Conservation (phyloP, 1,140 invertebrate genomes). For the Drosophila ironensis region DNA sequence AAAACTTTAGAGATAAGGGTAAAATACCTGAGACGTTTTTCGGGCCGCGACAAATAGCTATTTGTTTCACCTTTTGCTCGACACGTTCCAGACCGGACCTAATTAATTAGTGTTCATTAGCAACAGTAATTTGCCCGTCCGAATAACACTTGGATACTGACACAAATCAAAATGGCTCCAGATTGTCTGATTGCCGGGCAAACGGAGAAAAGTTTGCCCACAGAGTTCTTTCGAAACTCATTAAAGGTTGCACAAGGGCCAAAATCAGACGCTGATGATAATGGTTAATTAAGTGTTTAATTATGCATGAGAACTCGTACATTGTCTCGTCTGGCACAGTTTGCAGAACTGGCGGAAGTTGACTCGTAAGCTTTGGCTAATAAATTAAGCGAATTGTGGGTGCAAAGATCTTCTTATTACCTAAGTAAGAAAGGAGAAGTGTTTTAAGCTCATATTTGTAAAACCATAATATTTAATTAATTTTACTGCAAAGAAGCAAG, state of each 20-base stretch:
- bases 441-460: constrained; percentile 66
- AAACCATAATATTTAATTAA: too few species aligned
- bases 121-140: constrained; percentile 45
- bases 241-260: constrained; percentile 48
- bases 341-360: constrained; percentile 61
- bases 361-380: constrained; percentile 79
- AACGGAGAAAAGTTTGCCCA: constrained; percentile 33
- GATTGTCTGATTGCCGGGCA: constrained; percentile 53
- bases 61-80: constrained; percentile 30
- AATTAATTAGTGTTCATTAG: constrained; percentile 79
- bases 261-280: constrained; percentile 79
- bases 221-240: constrained; percentile 66
- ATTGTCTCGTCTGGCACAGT: constrained; percentile 20
- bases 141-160: constrained; percentile 26
- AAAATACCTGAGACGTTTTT: constrained; percentile 54
- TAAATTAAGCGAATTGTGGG: constrained; percentile 79
- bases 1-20: constrained; percentile 10
- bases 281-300: constrained; percentile 80
- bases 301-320: constrained; percentile 68
- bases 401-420: constrained; percentile 48
- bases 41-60: background rate
- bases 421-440: constrained; percentile 32
- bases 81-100: constrained; percentile 46
- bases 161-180: constrained; percentile 71
- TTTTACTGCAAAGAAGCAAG: too few species aligned